Evolutionary conservation across 2,797 vertebrate species (phyloP).

Genomic region (Sitta carolinensis): DNA sequence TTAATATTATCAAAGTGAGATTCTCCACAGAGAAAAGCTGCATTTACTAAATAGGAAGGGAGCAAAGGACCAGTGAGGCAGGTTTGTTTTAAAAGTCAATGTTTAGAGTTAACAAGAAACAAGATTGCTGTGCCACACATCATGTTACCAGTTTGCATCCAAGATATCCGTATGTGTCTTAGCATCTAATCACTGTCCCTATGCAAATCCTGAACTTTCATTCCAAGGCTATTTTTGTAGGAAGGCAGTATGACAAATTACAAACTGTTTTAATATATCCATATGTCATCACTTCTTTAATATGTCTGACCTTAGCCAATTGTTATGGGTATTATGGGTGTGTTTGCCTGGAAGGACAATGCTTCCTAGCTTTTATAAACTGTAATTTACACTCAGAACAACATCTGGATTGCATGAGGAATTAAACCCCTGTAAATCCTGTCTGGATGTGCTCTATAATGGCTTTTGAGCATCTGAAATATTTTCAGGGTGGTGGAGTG

Average conservation of each 20-base stretch:
- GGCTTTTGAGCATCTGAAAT: not conserved
- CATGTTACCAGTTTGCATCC: not conserved
- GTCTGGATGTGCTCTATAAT: not conserved
- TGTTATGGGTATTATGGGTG: not conserved
- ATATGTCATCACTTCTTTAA: not conserved
- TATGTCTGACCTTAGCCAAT: not conserved
- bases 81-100: not conserved
- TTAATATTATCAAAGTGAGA: not conserved
- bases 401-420: not conserved
- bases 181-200: not conserved
- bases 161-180: accelerated
- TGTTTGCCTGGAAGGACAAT: not conserved
- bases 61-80: not conserved
- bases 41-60: not conserved
- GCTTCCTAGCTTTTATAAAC: not conserved
- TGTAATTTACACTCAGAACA: not conserved
- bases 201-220: not conserved
- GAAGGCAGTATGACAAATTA: not conserved
- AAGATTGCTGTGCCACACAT: not conserved
- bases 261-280: not conserved
- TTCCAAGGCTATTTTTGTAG: not conserved
- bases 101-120: not conserved
- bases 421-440: not conserved
- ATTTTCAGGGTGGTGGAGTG: not conserved
- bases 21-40: not conserved